Evolutionary conservation across 37 sponge, comb jelly and placozoan genomes (phyloP), one percentile per base, ranked within the genome.

Genomic region (Lycopodina hypogea): DNA sequence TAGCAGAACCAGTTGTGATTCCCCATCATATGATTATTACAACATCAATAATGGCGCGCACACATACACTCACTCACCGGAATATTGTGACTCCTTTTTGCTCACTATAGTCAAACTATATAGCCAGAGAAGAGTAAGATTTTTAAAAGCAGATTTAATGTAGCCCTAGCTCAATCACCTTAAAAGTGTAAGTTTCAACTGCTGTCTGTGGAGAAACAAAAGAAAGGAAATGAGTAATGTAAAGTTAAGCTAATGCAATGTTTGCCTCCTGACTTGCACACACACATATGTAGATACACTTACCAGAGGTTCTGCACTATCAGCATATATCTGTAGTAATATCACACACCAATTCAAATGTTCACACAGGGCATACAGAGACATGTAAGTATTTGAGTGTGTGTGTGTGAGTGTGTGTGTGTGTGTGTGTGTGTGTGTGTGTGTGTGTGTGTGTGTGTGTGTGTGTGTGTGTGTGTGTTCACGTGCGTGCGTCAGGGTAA

Each of bases 261-360:
- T n/a, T n/a, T n/a, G n/a, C n/a, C n/a, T n/a, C n/a, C n/a, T n/a
- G n/a, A n/a, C n/a, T n/a, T 69, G 34, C 51, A 33, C 17, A 45
- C 15, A 52, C 23, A 3, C 55, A 36, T 38, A 32, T 53, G 22
- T 74, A 35, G 57, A n/a, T 67, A 22, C 23, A 52, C 89, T 83
- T 40, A 90, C 90, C 70, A 77, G 61, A 26, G 83, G 77, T 41
- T 91, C 76, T 32, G 35, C 29, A 2, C 66, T 56, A 32, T 91
- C 84, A 21, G 65, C 61, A 61, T 91, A 91, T 28, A 91, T 86
- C 84, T 88, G 41, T 1, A 24, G 21, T 1, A 36, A 34, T 33
- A 51, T 6, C 0, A 63, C 23, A 32, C 28, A 34, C 24, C 19
- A 65, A 33, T 11, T 60, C n/a, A n/a, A n/a, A n/a, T n/a, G n/a